Conservation (phyloP, 2,797 vertebrate genomes). For the Leuciscus waleckii region DNA sequence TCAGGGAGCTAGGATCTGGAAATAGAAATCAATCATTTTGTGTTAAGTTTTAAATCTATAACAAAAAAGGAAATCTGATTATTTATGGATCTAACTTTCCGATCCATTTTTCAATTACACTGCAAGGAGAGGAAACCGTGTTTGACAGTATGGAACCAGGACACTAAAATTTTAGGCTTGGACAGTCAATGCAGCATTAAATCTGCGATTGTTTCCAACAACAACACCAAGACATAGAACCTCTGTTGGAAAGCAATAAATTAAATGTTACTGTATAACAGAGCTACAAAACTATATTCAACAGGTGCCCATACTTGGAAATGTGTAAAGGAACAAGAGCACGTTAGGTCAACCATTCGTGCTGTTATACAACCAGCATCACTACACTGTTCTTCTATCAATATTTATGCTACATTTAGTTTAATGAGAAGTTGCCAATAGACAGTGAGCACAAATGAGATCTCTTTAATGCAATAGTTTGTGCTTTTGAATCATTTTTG, state of each 20-base stretch:
- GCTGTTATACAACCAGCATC: neutral
- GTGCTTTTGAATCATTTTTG: neutral
- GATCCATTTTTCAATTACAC: neutral
- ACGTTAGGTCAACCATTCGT: conserved; percentile 4
- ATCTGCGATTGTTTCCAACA: conserved; percentile 33
- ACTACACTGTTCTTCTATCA: conserved; percentile 1
- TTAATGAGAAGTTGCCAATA: neutral
- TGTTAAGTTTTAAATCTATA: neutral
- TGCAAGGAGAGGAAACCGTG: conserved; percentile 6
- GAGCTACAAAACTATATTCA: conserved; percentile 12
- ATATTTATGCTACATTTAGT: conserved; percentile 19
- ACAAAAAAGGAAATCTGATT: conserved; percentile 6
- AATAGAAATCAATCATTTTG: conserved; percentile 17
- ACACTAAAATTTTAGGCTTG: conserved; percentile 35
- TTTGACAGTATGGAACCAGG: conserved; percentile 28
- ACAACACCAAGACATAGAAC: conserved; percentile 24
- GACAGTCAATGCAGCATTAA: conserved; percentile 39
- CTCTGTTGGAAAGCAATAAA: conserved; percentile 47
- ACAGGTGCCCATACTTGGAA: conserved; percentile 27
- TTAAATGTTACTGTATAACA: conserved; percentile 24
- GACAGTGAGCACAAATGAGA: neutral
- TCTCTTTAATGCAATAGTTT: neutral
- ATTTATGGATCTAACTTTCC: conserved; percentile 2
- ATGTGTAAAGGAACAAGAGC: conserved; percentile 15
- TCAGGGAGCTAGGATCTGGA: conserved; percentile 87